Percentiles rank a stretch among this genome's conserved stretches.
phyloP scores from a whole-genome alignment of 2,888 invertebrate genomes.

The Thumatha senex region DNA sequence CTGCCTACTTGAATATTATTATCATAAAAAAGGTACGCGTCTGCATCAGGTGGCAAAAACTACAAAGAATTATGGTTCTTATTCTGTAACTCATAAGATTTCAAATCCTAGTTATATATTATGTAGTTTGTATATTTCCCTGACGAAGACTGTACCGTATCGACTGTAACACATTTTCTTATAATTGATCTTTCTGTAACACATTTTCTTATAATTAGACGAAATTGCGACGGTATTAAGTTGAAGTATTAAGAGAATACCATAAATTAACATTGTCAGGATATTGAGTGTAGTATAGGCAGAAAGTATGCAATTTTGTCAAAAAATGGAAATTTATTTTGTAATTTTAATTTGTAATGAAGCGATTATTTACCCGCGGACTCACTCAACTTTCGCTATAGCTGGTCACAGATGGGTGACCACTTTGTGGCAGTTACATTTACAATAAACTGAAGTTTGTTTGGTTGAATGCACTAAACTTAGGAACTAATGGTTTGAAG shows the following conservation, averaged over 20 bases:
- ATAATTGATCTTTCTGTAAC: slow-evolving; percentile 23
- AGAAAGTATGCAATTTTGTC: too few species aligned
- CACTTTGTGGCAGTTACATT: too few species aligned
- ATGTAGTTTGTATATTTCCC: slow-evolving; percentile 26
- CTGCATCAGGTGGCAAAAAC: slow-evolving; percentile 19
- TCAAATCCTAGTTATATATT: slow-evolving; percentile 12
- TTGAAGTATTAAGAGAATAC: slow-evolving; percentile 5
- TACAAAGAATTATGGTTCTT: slow-evolving; percentile 23
- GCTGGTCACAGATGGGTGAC: too few species aligned
- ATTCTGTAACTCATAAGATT: slow-evolving; percentile 14
- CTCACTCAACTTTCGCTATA: too few species aligned
- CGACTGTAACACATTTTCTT: slow-evolving; percentile 11
- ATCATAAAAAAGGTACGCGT: slow-evolving; percentile 34
- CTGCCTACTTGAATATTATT: slow-evolving; percentile 40
- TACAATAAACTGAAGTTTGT: too few species aligned
- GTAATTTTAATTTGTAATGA: too few species aligned
- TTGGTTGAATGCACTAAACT: too few species aligned
- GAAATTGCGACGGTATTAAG: slow-evolving; percentile 16
- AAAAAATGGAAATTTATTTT: too few species aligned
- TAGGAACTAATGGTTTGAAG: too few species aligned
- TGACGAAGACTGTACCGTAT: slow-evolving; percentile 15
- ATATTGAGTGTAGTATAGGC: too few species aligned
- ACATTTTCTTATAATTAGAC: slow-evolving; percentile 37
- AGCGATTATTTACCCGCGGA: too few species aligned
- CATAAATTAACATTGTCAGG: too few species aligned